Evolutionary conservation across 2,113 vertebrate species (phyloP).

Genomic region (Strigops habroptila): DNA sequence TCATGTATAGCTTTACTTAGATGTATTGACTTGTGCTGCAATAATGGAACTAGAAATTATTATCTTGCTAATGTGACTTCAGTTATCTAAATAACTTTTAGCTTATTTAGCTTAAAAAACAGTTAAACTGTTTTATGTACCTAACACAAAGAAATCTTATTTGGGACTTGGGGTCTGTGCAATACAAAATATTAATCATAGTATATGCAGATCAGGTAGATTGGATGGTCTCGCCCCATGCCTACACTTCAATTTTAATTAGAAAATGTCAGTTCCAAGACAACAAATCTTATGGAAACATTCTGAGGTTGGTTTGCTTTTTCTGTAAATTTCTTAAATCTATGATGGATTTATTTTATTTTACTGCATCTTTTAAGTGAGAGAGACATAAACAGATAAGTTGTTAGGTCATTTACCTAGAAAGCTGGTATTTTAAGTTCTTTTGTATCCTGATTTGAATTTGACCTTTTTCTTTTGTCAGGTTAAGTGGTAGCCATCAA

Average conservation of each 20-base stretch:
- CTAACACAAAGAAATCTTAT: background rate
- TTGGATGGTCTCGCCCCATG: background rate
- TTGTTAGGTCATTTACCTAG: background rate
- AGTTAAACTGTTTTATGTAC: background rate
- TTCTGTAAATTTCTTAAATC: background rate
- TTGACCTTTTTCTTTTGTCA: background rate
- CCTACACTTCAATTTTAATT: background rate
- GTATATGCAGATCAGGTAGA: background rate
- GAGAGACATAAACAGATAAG: background rate
- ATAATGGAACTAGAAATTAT: background rate
- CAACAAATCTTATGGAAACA: background rate
- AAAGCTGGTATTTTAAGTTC: background rate
- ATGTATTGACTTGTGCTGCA: background rate
- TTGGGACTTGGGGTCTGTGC: background rate
- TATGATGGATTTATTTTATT: background rate
- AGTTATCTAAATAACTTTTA: background rate
- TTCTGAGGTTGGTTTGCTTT: accelerated
- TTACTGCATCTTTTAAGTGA: background rate
- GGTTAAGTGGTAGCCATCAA: background rate
- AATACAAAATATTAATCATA: background rate
- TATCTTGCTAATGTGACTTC: background rate
- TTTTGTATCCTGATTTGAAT: background rate
- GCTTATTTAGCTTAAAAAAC: background rate
- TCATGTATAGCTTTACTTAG: background rate
- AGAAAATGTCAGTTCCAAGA: background rate